Evolutionary conservation across 2,113 vertebrate genomes (phyloP), one percentile per base, ranked within the genome.

Genomic region (Mormoops blainvillei): DNA sequence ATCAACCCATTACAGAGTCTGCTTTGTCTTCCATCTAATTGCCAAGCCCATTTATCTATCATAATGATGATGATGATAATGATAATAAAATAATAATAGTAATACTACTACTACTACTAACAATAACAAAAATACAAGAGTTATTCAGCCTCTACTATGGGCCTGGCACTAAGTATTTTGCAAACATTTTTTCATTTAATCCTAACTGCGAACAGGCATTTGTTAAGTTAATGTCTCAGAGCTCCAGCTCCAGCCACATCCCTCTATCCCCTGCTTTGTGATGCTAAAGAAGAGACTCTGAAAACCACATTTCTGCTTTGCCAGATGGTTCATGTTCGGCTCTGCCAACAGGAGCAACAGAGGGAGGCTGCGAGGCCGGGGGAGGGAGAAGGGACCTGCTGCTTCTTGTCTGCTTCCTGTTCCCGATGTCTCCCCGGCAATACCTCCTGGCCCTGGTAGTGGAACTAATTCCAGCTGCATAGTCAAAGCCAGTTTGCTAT

Each of bases 331-430:
- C 33, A 1, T 4, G 52, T 80, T 41, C 22, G 48, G 36, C 68
- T 85, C 82, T 67, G 52, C 61, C 68, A 6, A 22, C 1, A 14
- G 70, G 52, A 76, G 65, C 76, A 2, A 4, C 1, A 48, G 56
- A 89, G n/a, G 68, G 10, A 91, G 52, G 28, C 28, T 33, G 15
- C 15, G 33, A 36, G 74, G 54, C 36, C 2, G 0, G 4, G 38
- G 33, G 33, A 20, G 5, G 24, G 45, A 85, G 74, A 5, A 65
- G 68, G 68, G 70, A 70, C 56, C 33, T 76, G 81, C 48, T 31
- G 48, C 56, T 92, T 94, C 80, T 89, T 91, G 90, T 86, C 45
- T 73, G 85, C 33, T 65, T 91, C 33, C 89, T 82, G 26, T 87
- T 61, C 26, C 26, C 28, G 19, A 11, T 50, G 31, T 87, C 50